phyloP scores from a whole-genome alignment of 2,113 vertebrate species.

The Pheucticus melanocephalus region DNA sequence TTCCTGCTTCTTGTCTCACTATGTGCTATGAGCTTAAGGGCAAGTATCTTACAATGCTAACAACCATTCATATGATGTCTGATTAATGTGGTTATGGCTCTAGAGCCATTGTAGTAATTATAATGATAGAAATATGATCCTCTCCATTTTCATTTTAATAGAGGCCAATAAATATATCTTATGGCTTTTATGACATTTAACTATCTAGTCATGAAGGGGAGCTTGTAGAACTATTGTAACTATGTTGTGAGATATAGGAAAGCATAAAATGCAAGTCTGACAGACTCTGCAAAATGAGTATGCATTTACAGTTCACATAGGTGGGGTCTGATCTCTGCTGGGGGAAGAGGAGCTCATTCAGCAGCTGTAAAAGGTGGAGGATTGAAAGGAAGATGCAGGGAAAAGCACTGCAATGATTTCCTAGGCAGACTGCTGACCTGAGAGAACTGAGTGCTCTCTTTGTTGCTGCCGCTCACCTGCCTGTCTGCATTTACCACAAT shows the following conservation, averaged over 20 bases:
- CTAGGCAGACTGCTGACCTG: not conserved
- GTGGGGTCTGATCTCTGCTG: not conserved
- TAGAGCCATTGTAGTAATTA: slow-evolving; percentile 10
- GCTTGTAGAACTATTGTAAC: not conserved
- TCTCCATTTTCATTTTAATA: slow-evolving; percentile 27
- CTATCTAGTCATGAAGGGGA: not conserved
- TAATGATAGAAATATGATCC: not conserved
- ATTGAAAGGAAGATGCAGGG: not conserved
- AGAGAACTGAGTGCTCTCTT: not conserved
- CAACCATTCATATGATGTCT: not conserved
- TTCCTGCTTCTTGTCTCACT: not conserved
- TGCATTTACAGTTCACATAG: not conserved
- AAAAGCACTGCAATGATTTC: not conserved
- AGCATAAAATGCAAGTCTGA: not conserved
- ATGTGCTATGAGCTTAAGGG: not conserved
- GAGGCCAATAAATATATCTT: not conserved
- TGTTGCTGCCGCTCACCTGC: not conserved
- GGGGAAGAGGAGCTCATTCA: not conserved
- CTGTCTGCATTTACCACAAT: not conserved
- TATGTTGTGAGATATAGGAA: not conserved
- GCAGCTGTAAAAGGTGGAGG: not conserved
- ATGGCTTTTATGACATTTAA: not conserved
- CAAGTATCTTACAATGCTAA: not conserved
- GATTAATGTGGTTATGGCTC: slow-evolving; percentile 28
- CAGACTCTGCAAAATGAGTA: not conserved